Evolutionary conservation across 2,797 vertebrate genomes (phyloP), one percentile per base, ranked within the genome.

Genomic region (Melanotaenia pygmaea): DNA sequence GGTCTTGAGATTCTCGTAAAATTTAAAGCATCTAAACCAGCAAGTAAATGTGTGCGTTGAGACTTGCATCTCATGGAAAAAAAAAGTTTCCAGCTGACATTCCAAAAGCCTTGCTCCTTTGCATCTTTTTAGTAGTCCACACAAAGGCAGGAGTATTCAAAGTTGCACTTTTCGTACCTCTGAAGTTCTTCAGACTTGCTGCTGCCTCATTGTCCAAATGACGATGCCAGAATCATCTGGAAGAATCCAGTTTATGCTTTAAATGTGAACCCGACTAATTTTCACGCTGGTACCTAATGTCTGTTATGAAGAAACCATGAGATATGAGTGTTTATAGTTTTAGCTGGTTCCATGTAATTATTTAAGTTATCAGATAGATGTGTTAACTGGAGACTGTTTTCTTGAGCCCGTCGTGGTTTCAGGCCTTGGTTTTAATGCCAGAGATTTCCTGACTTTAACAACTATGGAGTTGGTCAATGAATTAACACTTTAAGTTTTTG

Each of bases 71-170:
- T 26, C 6, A 18, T 26, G 4, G 28, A 30, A 30, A 30, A 30
- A 72, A 57, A 67, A 45, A 72, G 53, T n/a, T 69, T 59, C 37
- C 16, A 30, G 43, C 13, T 43, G 57, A 84, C 75, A 83, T 87
- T 83, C 81, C 70, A 7, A 4, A 20, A 76, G 72, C 67, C 53
- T 34, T 54, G 69, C 58, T 67, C 24, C 32, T 68, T 45, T 76
- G 34, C 22, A 4, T 61, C 38, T 26, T 76, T 58, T 6, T 45
- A 59, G 57, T 22, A 11, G 37, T 26, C 40, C 18, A 13, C n/a
- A 45, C 22, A 24, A 24, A 30, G 14, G 40, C 10, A 0, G 1
- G 32, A 56, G 35, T 40, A 13, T 66, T 50, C 38, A 64, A 34
- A 38, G 12, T 37, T 79, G 63, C 76, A 82, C 2, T 58, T 77